A percentile compares a stretch with the other conserved stretches of the same genome.
These are phyloP conservation scores for Halcyon senegalensis DNA, from an alignment of 2,113 vertebrate species.

Conservation along the genomic window DNA sequence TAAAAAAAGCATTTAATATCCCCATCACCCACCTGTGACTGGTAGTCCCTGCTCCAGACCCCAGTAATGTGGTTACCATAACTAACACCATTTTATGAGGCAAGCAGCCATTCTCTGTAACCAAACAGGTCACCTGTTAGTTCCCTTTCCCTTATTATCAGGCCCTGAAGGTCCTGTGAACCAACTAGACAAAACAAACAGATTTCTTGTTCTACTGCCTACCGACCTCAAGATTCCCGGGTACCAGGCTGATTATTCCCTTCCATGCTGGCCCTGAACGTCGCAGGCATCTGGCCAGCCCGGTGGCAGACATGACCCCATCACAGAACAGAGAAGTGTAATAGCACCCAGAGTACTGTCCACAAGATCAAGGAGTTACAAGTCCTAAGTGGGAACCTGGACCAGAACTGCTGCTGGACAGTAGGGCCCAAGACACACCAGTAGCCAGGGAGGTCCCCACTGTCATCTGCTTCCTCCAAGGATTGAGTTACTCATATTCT, in stretches of 20 bases:
- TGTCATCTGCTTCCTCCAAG: not conserved
- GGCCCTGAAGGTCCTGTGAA: not conserved
- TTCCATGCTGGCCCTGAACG: not conserved
- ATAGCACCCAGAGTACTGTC: not conserved
- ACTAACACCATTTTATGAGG: not conserved
- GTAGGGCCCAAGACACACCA: not conserved
- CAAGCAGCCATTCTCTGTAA: not conserved
- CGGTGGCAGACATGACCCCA: accelerated
- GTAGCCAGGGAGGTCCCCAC: not conserved
- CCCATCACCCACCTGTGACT: not conserved
- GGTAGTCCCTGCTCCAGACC: accelerated
- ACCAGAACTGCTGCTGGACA: not conserved
- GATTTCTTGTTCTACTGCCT: not conserved
- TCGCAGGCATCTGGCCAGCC: not conserved
- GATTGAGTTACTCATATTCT: accelerated
- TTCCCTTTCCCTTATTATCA: not conserved
- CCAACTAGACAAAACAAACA: not conserved
- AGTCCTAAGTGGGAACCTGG: not conserved
- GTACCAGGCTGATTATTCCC: not conserved
- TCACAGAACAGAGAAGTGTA: not conserved
- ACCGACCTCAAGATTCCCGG: not conserved
- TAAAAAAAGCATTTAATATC: not conserved
- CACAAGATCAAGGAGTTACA: not conserved
- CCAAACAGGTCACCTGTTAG: accelerated
- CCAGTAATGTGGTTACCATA: not conserved